Evolutionary conservation across 2,888 invertebrate genomes (phyloP).

Genomic region (Beris morrisii): DNA sequence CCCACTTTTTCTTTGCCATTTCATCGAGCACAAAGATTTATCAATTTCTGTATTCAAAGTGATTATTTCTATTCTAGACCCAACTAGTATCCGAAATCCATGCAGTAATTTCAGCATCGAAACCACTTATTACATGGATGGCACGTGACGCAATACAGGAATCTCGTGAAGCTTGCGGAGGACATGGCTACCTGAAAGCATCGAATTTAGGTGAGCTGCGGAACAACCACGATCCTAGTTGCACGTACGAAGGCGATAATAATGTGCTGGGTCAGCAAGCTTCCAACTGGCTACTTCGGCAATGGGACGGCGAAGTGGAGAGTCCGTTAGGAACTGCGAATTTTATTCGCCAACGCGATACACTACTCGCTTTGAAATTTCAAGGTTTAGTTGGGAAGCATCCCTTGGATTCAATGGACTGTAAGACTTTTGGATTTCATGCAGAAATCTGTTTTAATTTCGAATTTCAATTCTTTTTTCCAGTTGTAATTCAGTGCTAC

Average conservation of each 20-base stretch:
- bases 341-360: constrained; percentile 64
- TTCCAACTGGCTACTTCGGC: constrained; percentile 80
- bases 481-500: constrained; percentile 72
- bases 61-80: constrained; percentile 43
- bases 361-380: constrained; percentile 53
- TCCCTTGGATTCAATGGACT: constrained; percentile 47
- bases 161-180: constrained; percentile 82
- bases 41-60: too few relatives aligned
- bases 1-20: too few relatives aligned
- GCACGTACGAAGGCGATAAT: constrained; percentile 94
- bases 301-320: constrained; percentile 62
- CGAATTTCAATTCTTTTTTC: constrained; percentile 42
- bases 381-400: constrained; percentile 41
- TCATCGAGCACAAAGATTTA: too few relatives aligned
- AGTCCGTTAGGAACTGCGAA: constrained; percentile 72
- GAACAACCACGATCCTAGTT: constrained; percentile 84
- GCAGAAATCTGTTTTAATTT: not conserved
- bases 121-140: constrained; percentile 73
- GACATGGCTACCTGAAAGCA: constrained; percentile 78
- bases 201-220: constrained; percentile 82
- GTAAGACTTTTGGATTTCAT: constrained; percentile 44
- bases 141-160: constrained; percentile 79
- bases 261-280: constrained; percentile 89
- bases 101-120: constrained; percentile 65
- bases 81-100: constrained; percentile 64